phyloP scores from a whole-genome alignment of 2,888 invertebrate species.

The Eupithecia dodoneata region DNA sequence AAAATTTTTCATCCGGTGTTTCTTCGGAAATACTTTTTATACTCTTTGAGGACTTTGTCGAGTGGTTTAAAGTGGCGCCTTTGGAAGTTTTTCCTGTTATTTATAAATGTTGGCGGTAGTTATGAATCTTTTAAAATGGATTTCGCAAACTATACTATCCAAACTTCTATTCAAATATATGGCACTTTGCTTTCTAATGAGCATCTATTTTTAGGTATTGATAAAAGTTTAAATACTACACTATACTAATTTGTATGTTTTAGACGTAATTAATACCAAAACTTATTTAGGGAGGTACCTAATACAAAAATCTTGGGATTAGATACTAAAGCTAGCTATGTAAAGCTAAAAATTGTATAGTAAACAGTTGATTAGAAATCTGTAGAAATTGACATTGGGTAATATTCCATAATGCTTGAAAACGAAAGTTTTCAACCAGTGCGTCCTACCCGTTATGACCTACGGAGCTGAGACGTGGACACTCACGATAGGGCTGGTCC shows the following conservation, averaged over 20 bases:
- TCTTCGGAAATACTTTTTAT: neutral
- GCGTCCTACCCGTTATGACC: no score
- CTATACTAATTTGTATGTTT: neutral
- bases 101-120: slow-evolving; percentile 2
- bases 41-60: neutral
- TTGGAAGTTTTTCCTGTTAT: slow-evolving; percentile 1
- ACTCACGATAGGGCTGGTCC: no score
- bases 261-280: neutral
- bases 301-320: no score
- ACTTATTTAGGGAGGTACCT: no score
- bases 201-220: neutral
- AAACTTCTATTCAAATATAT: neutral
- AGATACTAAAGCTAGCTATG: no score
- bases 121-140: neutral
- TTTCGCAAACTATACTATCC: neutral
- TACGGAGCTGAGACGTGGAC: no score
- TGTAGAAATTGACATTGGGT: no score
- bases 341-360: no score
- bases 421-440: no score
- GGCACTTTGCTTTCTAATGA: neutral
- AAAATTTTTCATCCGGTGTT: neutral
- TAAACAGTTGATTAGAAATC: no score
- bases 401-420: no score
- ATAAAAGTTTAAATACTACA: neutral
- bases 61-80: slow-evolving; percentile 2